Conservation (phyloP, 2,797 vertebrate genomes). For the Notoglanidium macrostoma region DNA sequence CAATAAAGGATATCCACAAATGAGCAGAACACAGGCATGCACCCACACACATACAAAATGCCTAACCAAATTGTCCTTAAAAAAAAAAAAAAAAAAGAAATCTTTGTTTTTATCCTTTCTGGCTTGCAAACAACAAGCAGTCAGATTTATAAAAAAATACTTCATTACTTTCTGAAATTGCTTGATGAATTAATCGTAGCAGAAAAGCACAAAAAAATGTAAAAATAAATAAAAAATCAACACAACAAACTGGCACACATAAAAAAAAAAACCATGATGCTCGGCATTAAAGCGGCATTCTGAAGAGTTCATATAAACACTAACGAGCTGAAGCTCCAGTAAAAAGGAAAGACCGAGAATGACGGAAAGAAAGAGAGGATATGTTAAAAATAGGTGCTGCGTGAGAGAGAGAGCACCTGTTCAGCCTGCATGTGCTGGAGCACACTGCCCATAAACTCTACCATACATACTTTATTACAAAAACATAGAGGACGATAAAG, state of each 20-base stretch:
- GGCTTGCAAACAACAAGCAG: background rate
- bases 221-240: slow-evolving; percentile 3
- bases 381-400: background rate
- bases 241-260: slow-evolving; percentile 13
- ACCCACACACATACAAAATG: slow-evolving; percentile 35
- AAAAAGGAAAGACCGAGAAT: background rate
- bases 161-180: background rate
- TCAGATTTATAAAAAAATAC: background rate
- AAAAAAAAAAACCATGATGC: background rate
- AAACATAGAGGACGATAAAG: background rate
- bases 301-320: slow-evolving; percentile 43
- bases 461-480: background rate
- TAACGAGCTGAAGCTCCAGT: slow-evolving; percentile 37
- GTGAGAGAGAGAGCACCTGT: background rate
- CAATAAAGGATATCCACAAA: slow-evolving; percentile 48
- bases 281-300: slow-evolving; percentile 33
- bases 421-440: background rate
- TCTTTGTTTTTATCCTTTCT: background rate
- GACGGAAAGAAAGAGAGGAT: background rate
- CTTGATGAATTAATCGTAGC: background rate
- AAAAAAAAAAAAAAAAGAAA: background rate
- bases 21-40: slow-evolving; percentile 29
- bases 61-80: background rate
- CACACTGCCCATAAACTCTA: background rate
- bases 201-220: slow-evolving; percentile 1